A percentile compares a stretch with the other conserved stretches of the same genome.
Evolutionary conservation across 2,113 vertebrate species (phyloP).

Genomic region (Ceuthmochares aereus): DNA sequence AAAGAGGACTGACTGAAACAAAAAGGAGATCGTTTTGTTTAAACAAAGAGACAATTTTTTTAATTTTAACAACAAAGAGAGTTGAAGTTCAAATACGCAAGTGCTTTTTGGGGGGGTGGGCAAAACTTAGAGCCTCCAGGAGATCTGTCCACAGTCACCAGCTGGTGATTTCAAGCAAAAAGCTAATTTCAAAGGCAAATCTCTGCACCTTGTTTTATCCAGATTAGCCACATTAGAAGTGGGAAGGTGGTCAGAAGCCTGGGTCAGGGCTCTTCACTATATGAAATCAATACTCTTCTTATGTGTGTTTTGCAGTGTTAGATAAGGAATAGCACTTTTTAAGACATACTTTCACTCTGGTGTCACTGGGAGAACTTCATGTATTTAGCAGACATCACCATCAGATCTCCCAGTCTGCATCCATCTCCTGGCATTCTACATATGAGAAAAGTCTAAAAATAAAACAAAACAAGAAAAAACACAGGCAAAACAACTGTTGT

Average conservation of each 20-base stretch:
- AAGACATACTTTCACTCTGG: neutral
- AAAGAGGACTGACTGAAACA: neutral
- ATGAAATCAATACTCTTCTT: neutral
- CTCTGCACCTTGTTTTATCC: neutral
- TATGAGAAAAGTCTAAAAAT: conserved; percentile 51
- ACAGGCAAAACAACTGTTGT: conserved; percentile 38
- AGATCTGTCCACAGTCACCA: neutral
- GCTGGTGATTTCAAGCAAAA: neutral
- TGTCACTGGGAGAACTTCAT: neutral
- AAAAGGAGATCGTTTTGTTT: neutral
- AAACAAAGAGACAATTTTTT: neutral
- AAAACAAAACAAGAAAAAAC: neutral
- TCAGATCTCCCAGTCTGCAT: rapidly evolving
- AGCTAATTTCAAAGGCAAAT: neutral
- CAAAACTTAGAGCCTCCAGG: neutral
- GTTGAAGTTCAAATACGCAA: neutral
- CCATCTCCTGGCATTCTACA: conserved; percentile 24
- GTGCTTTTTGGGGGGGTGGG: neutral
- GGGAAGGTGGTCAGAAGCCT: neutral
- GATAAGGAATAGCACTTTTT: neutral
- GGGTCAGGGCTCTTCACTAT: neutral
- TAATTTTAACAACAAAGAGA: neutral
- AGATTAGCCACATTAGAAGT: neutral
- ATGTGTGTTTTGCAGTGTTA: neutral
- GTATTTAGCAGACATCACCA: conserved; percentile 11